Conservation (phyloP, 35 echinoderm and acorn worm species). For the Chiridota heheva region DNA sequence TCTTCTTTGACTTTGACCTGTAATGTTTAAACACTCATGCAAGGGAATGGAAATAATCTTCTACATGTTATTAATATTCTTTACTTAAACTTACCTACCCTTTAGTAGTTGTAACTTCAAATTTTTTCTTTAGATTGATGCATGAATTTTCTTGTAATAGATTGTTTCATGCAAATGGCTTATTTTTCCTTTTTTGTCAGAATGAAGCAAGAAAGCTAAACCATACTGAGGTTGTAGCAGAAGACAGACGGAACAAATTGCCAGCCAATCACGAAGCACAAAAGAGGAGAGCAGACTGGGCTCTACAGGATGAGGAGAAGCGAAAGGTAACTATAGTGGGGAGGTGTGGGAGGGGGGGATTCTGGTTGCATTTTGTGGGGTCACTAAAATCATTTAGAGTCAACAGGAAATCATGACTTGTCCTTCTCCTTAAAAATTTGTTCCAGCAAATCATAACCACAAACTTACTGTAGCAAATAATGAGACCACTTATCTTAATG, state of each 20-base stretch:
- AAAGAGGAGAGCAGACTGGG: constrained; percentile 86
- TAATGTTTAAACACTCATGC: neutral
- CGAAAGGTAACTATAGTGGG: constrained; percentile 70
- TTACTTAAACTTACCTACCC: neutral
- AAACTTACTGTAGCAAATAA: too few relatives aligned
- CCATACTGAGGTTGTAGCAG: constrained; percentile 95
- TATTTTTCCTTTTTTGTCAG: constrained; percentile 34
- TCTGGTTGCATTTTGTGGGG: neutral
- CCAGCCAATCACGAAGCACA: constrained; percentile 87
- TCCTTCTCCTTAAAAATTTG: too few relatives aligned
- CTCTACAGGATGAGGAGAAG: constrained; percentile 87
- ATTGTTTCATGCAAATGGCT: neutral
- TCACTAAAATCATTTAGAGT: too few relatives aligned
- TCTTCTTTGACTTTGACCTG: neutral
- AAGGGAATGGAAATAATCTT: neutral
- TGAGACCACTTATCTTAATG: too few relatives aligned
- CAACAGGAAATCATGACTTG: too few relatives aligned
- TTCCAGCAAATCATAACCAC: too few relatives aligned
- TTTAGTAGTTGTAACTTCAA: neutral
- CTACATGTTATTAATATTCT: neutral
- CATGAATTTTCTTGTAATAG: neutral
- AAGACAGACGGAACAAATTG: constrained; percentile 85
- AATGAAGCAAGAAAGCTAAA: constrained; percentile 98
- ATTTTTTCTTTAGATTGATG: neutral
- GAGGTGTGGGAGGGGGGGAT: neutral